Percentiles rank a stretch among this genome's conserved stretches.
These are phyloP conservation scores for Adoxophyes honmai DNA, from an alignment of 1,140 invertebrate species.

Conservation along the genomic window DNA sequence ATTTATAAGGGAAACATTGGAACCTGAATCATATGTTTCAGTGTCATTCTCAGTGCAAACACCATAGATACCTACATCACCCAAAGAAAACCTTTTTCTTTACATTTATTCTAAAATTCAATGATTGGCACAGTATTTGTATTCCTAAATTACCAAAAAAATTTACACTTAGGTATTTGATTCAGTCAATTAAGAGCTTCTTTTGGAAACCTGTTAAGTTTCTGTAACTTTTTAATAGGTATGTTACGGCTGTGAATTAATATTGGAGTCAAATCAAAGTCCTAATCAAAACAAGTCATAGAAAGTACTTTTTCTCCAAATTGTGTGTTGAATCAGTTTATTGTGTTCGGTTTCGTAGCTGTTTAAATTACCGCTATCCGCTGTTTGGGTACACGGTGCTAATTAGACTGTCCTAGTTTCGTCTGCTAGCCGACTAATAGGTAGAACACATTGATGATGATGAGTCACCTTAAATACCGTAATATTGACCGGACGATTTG, in stretches of 20 bases:
- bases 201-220: too few relatives aligned
- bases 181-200: background rate
- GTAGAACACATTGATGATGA: background rate
- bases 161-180: too few relatives aligned
- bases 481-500: background rate
- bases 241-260: conserved; percentile 48
- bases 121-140: background rate
- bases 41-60: too few relatives aligned
- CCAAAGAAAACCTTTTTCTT: too few relatives aligned
- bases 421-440: background rate
- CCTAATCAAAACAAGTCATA: background rate
- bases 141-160: background rate
- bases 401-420: conserved; percentile 11
- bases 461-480: background rate
- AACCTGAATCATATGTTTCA: too few relatives aligned
- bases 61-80: too few relatives aligned
- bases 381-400: background rate
- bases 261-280: background rate
- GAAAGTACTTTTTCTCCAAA: too few relatives aligned
- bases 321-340: too few relatives aligned
- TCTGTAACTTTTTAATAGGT: conserved; percentile 35
- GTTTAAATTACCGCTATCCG: conserved; percentile 10
- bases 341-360: background rate
- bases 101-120: too few relatives aligned
- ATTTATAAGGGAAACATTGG: too few relatives aligned